Conservation (phyloP, 2,113 vertebrate genomes). For the Crotophaga sulcirostris region DNA sequence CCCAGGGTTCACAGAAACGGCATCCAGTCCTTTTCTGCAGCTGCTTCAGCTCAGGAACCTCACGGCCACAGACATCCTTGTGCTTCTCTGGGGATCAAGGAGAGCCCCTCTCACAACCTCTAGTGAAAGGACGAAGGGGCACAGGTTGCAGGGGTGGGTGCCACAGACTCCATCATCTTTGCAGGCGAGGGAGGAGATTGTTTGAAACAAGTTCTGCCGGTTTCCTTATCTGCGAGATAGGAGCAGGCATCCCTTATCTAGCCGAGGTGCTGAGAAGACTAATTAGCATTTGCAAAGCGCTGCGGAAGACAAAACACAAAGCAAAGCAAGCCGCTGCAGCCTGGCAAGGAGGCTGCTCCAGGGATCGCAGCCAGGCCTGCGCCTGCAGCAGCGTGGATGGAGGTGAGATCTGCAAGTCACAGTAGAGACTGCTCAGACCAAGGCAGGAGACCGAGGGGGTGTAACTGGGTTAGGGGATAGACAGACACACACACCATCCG, state of each 20-base stretch:
- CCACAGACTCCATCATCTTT: background rate
- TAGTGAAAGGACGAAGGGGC: fast-evolving
- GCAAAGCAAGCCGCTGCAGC: background rate
- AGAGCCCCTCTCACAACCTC: background rate
- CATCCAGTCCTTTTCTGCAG: background rate
- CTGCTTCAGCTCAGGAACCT: background rate
- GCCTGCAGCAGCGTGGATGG: fast-evolving
- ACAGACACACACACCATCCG: background rate
- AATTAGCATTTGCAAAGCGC: slow-evolving; percentile 54
- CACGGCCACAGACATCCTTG: fast-evolving
- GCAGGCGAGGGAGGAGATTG: background rate
- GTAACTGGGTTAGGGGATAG: background rate
- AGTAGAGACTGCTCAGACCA: background rate
- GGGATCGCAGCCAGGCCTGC: background rate
- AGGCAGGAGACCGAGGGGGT: background rate
- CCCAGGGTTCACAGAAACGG: fast-evolving
- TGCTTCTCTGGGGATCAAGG: background rate
- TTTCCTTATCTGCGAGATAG: slow-evolving; percentile 48
- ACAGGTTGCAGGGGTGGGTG: background rate
- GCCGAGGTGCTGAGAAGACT: slow-evolving; percentile 27
- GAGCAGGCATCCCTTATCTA: slow-evolving; percentile 31
- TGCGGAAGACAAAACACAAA: slow-evolving; percentile 1
- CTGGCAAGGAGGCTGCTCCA: background rate
- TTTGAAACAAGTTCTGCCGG: slow-evolving; percentile 50
- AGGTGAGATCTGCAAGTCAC: background rate